These are phyloP conservation scores for Callipepla californica DNA, from an alignment of 2,113 vertebrate genomes.

Conservation along the genomic window DNA sequence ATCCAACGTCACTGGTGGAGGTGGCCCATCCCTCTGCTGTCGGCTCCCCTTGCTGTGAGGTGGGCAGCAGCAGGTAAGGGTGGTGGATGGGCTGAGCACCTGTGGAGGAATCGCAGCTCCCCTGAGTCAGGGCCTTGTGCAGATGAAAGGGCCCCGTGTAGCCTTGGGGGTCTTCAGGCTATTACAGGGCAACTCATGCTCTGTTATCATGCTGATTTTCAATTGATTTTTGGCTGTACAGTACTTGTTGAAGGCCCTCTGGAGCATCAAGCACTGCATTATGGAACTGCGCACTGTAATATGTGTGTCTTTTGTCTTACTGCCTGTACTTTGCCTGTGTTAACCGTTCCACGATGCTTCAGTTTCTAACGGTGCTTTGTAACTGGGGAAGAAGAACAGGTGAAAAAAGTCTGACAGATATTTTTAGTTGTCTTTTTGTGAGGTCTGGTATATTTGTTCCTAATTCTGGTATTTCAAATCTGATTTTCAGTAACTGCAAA, in stretches of 20 bases:
- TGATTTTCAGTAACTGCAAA: constrained; percentile 29
- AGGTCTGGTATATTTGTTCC: constrained; percentile 10
- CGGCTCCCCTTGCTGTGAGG: constrained; percentile 21
- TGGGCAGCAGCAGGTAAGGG: constrained; percentile 43
- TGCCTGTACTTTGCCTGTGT: constrained; percentile 42
- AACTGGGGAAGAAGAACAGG: not conserved
- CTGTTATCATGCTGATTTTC: constrained; percentile 81
- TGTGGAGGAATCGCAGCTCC: not conserved
- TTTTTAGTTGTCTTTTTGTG: not conserved
- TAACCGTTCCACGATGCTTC: not conserved
- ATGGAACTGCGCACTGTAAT: constrained; percentile 37
- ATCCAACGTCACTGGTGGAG: constrained; percentile 25
- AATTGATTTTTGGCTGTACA: constrained; percentile 80
- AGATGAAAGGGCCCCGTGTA: constrained; percentile 73
- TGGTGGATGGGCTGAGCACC: not conserved
- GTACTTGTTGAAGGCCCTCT: constrained; percentile 78
- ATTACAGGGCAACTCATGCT: constrained; percentile 78
- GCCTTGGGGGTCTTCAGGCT: constrained; percentile 75
- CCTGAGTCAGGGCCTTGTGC: constrained; percentile 10
- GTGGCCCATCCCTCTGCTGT: constrained; percentile 42
- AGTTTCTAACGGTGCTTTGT: constrained; percentile 19
- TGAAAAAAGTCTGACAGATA: not conserved
- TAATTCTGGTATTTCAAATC: constrained; percentile 45
- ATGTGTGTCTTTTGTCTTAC: constrained; percentile 36
- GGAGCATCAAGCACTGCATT: constrained; percentile 71